Evolutionary conservation across 2,797 vertebrate genomes (phyloP).

Genomic region (Sebastes nivosus): DNA sequence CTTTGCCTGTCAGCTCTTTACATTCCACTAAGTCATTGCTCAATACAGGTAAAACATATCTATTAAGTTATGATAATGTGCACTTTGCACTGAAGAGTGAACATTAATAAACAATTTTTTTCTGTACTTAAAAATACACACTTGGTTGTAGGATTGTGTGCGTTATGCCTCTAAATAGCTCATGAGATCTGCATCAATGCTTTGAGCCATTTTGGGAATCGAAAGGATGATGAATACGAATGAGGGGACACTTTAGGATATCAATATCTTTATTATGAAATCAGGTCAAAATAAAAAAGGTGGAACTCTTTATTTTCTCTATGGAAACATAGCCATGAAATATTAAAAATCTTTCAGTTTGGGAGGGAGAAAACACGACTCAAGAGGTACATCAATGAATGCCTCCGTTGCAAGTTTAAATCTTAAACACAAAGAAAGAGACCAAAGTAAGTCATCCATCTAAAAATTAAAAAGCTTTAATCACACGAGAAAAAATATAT

Average conservation of each 20-base stretch:
- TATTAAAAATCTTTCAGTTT: conserved; percentile 74
- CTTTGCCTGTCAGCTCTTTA: not conserved
- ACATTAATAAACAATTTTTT: not conserved
- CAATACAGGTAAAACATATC: no score
- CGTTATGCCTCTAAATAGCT: not conserved
- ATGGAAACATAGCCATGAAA: conserved; percentile 69
- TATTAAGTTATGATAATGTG: not conserved
- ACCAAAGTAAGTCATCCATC: conserved; percentile 65
- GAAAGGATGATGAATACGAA: not conserved
- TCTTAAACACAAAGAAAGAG: conserved; percentile 63
- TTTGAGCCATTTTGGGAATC: not conserved
- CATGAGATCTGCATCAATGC: rapidly evolving
- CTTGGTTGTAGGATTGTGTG: not conserved
- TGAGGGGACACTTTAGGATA: conserved; percentile 47
- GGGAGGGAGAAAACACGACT: conserved; percentile 50
- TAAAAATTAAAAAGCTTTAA: conserved; percentile 54
- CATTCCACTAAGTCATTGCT: not conserved
- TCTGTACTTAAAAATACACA: not conserved
- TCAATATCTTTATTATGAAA: conserved; percentile 88
- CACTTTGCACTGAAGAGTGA: rapidly evolving
- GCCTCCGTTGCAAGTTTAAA: conserved; percentile 62
- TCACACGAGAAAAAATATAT: conserved; percentile 46
- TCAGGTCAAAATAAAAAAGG: conserved; percentile 80
- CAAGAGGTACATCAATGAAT: conserved; percentile 35
- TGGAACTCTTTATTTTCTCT: conserved; percentile 67